Conservation (phyloP, 2,797 vertebrate genomes). For the Lepus townsendii region DNA sequence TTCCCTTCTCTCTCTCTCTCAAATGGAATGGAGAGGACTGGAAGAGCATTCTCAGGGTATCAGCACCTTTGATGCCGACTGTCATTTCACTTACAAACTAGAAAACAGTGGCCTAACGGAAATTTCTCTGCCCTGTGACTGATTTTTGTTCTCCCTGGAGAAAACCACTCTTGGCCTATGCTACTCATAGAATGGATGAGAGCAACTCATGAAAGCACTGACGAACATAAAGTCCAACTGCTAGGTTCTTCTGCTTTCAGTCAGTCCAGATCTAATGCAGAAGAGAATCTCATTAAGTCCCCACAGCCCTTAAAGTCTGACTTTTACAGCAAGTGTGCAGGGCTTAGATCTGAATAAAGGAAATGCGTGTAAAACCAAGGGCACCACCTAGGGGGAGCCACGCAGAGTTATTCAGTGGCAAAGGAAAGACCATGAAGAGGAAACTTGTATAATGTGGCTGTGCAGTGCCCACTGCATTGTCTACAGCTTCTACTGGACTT, state of each 20-base stretch:
- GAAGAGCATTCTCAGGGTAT: neutral
- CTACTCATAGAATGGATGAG: neutral
- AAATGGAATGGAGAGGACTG: neutral
- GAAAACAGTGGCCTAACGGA: neutral
- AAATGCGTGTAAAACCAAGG: neutral
- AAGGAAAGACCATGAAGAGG: neutral
- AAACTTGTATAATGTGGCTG: neutral
- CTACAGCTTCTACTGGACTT: neutral
- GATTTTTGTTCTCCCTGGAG: neutral
- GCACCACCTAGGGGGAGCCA: neutral
- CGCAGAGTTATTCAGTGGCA: neutral
- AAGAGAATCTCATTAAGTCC: neutral
- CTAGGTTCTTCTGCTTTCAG: neutral
- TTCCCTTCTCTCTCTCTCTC: neutral
- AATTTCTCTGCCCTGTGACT: neutral
- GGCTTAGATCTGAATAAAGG: neutral
- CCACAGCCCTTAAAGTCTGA: accelerated
- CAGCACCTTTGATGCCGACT: neutral
- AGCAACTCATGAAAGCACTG: neutral
- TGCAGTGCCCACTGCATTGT: neutral
- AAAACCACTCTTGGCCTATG: neutral
- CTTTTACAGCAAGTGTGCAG: neutral
- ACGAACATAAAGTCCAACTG: neutral
- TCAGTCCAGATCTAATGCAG: neutral
- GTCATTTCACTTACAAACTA: neutral